Evolutionary conservation across 2,888 invertebrate species (phyloP), one percentile per base, ranked within the genome.

Genomic region (Dione vanillae): DNA sequence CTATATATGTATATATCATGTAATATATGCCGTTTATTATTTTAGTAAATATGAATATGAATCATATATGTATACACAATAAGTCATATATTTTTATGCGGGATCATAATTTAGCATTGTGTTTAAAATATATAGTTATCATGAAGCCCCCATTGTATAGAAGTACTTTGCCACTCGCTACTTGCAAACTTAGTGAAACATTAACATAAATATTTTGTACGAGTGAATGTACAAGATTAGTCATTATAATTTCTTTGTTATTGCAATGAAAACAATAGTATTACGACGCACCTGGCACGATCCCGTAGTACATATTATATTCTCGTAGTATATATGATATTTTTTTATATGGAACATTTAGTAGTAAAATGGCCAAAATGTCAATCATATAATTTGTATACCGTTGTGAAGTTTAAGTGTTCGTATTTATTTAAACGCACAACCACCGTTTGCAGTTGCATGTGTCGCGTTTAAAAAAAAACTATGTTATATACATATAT

Each of bases 181-280:
- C 27, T 27, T 20, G 45, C 14, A 41, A 41, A 58, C 16, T 10
- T 19, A 19, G 40, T 27, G 59, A 6, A 14, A 43, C 43, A 59
- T 41, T 41, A 14, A 59, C 41, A 41, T 59, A 27, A 14, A 41
- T 59, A 59, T 59, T 59, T 59, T 59, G 43, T 59, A 43, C 43
- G 59, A 14, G n/a, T 47, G 19, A 47, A 37, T 64, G 47, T 47
- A 37, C 35, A 47, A 40, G 16, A 16, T 64, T 64, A 49, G n/a
- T 64, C 49, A 64, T 51, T 27, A 27, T 5, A 64, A 51, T 64
- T 51, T 49, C 64, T 64, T 64, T 51, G 64, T 64, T 35, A 47
- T 64, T 37, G 45, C 16, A 62, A 8, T 45, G 14, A 2, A 27
- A 20, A 43, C 14, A 14, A 59, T 59, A 9, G n/a, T 43, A 8